These are phyloP conservation scores for Gambusia affinis DNA, from an alignment of 2,113 vertebrate species.

Conservation along the genomic window DNA sequence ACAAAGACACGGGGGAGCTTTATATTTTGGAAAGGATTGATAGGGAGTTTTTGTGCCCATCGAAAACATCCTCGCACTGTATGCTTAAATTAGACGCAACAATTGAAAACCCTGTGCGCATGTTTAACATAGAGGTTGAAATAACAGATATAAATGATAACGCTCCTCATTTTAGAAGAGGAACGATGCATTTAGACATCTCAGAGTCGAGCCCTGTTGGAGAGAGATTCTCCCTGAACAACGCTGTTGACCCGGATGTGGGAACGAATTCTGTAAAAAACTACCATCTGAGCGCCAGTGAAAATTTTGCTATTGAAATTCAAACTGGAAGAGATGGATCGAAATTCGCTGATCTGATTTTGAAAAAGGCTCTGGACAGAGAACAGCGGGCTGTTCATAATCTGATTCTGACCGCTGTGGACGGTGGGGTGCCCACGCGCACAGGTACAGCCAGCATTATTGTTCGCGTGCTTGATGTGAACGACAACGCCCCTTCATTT, in stretches of 20 bases:
- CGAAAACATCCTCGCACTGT: slow-evolving; percentile 20
- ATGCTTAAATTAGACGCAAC: slow-evolving; percentile 79
- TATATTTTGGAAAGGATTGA: slow-evolving; percentile 68
- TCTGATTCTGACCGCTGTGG: slow-evolving; percentile 76
- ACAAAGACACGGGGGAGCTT: slow-evolving; percentile 74
- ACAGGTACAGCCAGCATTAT: slow-evolving; percentile 73
- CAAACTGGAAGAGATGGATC: slow-evolving; percentile 72
- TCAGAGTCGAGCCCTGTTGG: slow-evolving; percentile 58
- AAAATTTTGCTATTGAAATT: slow-evolving; percentile 68
- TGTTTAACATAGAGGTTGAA: slow-evolving; percentile 80
- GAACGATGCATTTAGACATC: slow-evolving; percentile 79
- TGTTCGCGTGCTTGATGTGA: slow-evolving; percentile 72
- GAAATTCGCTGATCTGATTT: slow-evolving; percentile 70
- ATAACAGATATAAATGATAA: slow-evolving; percentile 75
- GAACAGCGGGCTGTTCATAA: slow-evolving; percentile 67
- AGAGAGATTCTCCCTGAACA: slow-evolving; percentile 75
- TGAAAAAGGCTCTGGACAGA: slow-evolving; percentile 66
- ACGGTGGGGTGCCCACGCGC: slow-evolving; percentile 71
- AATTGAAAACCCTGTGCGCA: slow-evolving; percentile 77
- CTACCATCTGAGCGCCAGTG: slow-evolving; percentile 67
- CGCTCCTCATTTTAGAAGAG: slow-evolving; percentile 72
- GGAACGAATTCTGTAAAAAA: slow-evolving; percentile 71
- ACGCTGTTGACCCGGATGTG: slow-evolving; percentile 72
- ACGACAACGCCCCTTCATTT: slow-evolving; percentile 77
- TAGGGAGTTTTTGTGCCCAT: slow-evolving; percentile 50